Percentiles rank a stretch among this genome's conserved stretches.
phyloP scores from a whole-genome alignment of 2,888 invertebrate genomes.

The Brachyopa scutellaris region DNA sequence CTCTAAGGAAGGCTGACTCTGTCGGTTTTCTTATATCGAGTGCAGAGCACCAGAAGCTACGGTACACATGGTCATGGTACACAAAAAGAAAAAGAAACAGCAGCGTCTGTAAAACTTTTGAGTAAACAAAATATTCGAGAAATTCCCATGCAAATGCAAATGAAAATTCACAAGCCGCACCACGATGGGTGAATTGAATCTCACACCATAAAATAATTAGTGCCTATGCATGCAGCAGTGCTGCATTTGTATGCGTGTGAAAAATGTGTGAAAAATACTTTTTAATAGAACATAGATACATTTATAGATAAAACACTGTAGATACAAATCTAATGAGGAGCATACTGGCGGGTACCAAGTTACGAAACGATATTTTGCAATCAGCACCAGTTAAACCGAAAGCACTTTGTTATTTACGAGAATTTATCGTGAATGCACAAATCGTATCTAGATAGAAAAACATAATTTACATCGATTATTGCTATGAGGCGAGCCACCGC shows the following conservation, averaged over 20 bases:
- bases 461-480: slow-evolving; percentile 13
- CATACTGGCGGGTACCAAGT: too few species aligned
- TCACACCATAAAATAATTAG: slow-evolving; percentile 42
- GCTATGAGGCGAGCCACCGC: slow-evolving; percentile 8
- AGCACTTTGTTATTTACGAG: slow-evolving; percentile 35
- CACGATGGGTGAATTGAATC: slow-evolving; percentile 32
- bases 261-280: slow-evolving; percentile 46
- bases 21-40: too few species aligned
- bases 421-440: slow-evolving; percentile 10
- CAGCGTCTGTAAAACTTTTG: slow-evolving; percentile 26
- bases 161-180: too few species aligned
- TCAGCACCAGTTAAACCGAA: too few species aligned
- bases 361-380: too few species aligned
- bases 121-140: slow-evolving; percentile 48
- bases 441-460: too few species aligned
- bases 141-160: slow-evolving; percentile 49
- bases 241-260: slow-evolving; percentile 27
- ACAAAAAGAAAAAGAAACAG: background rate
- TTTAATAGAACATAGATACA: too few species aligned
- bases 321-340: slow-evolving; percentile 1
- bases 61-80: too few species aligned
- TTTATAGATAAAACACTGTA: too few species aligned
- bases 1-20: too few species aligned
- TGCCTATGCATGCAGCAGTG: slow-evolving; percentile 32
- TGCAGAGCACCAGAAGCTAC: too few species aligned